Evolutionary conservation across 2,113 vertebrate species (phyloP), one percentile per base, ranked within the genome.

Genomic region (Octodon degus): DNA sequence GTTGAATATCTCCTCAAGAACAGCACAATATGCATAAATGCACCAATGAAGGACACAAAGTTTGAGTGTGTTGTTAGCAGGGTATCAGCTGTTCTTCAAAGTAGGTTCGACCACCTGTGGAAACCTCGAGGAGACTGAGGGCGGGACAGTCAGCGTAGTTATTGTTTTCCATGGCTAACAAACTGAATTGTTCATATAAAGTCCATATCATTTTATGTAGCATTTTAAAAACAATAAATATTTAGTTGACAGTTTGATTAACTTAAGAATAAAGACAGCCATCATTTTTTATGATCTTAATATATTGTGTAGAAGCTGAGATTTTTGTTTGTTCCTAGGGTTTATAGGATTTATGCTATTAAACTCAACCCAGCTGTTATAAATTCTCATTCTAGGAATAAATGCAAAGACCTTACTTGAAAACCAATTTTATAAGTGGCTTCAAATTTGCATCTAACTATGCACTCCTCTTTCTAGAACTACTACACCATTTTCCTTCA

Each of bases 171-270:
- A 90, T 67, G 19, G 2, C 19, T 95, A 84, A 68, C 47, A n/a
- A 65, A 94, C 7, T 50, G 63, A 53, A 47, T 76, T 88, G 8
- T 82, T 95, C 60, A 74, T 89, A 55, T 85, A 81, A 93, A 93
- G n/a, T 81, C 17, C 58, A 5, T 81, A 67, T 86, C 7, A 94
- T 96, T 96, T 98, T 94, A 92, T 84, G 2, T 65, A 74, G 9
- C 22, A 86, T 93, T 95, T 96, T 94, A 5, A 50, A 96, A 94
- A 90, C 53, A 97, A 85, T 16, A 81, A 63, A 0, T n/a, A 82
- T 96, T 96, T 93, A 92, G 47, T 40, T 88, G 60, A 47, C 82
- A 93, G 68, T 95, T 96, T 96, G 88, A 97, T 92, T 95, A 97
- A 96, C 68, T 96, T 95, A 91, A 96, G 93, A 96, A 95, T 96